Conservation (phyloP, 2,797 vertebrate genomes). For the Brachymystax lenok region DNA sequence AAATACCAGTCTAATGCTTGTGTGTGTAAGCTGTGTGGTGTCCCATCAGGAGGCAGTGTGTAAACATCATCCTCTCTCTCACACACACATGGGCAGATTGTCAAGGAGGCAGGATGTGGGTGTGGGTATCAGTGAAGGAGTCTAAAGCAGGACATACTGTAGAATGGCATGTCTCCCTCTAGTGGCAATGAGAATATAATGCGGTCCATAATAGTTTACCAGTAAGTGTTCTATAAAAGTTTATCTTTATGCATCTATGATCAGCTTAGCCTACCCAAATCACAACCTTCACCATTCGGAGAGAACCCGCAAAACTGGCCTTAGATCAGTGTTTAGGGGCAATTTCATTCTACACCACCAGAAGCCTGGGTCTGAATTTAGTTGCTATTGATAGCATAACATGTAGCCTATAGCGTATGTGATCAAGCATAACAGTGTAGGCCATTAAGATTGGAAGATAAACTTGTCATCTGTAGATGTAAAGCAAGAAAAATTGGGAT, state of each 20-base stretch:
- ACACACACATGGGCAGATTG: neutral
- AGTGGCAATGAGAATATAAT: constrained; percentile 13
- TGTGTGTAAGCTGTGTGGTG: constrained; percentile 3
- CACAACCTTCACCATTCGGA: too few relatives aligned
- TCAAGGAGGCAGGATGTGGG: neutral
- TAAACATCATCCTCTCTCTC: neutral
- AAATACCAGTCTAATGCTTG: neutral
- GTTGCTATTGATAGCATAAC: neutral
- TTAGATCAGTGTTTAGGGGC: neutral
- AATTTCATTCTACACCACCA: neutral
- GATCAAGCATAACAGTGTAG: too few relatives aligned
- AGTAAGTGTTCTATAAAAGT: too few relatives aligned
- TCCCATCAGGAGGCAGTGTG: neutral
- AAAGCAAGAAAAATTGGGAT: neutral
- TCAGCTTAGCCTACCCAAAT: too few relatives aligned
- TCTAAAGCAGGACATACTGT: neutral
- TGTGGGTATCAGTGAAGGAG: neutral
- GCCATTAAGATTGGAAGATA: neutral
- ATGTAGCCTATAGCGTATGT: too few relatives aligned
- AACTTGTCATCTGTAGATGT: neutral
- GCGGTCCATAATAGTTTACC: neutral
- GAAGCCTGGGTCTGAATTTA: neutral
- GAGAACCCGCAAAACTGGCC: neutral
- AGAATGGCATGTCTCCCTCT: constrained; percentile 34
- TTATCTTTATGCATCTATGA: too few relatives aligned